Percentiles rank a stretch among this genome's conserved stretches.
These are phyloP conservation scores for Sanderia malayensis DNA, from an alignment of 30 jellyfish, hydroid and myxozoan genomes.

Conservation along the genomic window DNA sequence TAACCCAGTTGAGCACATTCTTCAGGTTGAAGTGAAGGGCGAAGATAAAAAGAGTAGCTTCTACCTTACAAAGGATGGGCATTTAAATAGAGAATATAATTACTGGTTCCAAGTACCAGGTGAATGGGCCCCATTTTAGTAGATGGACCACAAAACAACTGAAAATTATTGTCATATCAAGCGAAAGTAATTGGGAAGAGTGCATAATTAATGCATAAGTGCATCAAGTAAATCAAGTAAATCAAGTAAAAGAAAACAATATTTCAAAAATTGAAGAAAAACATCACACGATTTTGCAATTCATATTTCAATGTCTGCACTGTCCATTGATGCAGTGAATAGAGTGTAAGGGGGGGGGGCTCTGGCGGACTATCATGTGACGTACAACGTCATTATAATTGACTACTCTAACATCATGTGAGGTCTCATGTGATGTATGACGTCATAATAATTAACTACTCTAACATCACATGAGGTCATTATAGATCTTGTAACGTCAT, in stretches of 20 bases:
- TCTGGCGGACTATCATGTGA: too few relatives aligned
- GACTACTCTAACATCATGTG: too few relatives aligned
- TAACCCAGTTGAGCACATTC: not conserved
- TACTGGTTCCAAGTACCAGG: conserved; percentile 40
- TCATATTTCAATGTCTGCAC: not conserved
- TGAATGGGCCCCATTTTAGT: conserved; percentile 25
- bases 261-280: not conserved
- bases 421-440: too few relatives aligned
- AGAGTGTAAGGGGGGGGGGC: not conserved
- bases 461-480: too few relatives aligned
- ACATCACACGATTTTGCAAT: not conserved
- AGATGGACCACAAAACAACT: conserved; percentile 2
- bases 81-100: conserved; percentile 2
- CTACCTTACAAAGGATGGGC: conserved; percentile 2
- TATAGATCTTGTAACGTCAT: too few relatives aligned
- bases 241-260: not conserved
- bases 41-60: not conserved
- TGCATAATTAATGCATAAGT: conserved; percentile 17
- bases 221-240: not conserved
- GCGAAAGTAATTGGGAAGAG: not conserved
- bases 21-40: conserved; percentile 5
- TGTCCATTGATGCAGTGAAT: not conserved
- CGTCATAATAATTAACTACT: too few relatives aligned
- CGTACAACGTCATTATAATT: too few relatives aligned
- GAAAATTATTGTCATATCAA: not conserved